Evolutionary conservation across 2,888 invertebrate species (phyloP), one percentile per base, ranked within the genome.

Genomic region (Eristalis intricaria): DNA sequence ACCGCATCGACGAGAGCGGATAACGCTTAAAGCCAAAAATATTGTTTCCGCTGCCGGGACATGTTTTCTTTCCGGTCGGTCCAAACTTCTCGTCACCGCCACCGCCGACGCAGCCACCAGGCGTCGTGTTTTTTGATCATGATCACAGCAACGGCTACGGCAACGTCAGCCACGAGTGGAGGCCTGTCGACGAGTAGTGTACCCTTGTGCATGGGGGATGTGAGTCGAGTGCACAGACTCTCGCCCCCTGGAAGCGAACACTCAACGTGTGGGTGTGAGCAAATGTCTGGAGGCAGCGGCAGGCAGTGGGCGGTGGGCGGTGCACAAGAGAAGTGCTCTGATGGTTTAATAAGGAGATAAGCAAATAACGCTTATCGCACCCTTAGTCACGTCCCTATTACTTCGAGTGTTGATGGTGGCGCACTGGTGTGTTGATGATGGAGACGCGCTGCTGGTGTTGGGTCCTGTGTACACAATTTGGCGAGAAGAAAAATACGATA

Each of bases 331-430:
- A 79, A 79, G 75, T 83, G 78, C 71, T 83, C 75, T 83, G 83
- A 87, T 87, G 86, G 83, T 87, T 83, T 87, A 87, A 83, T 87
- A 87, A 87, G 86, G 66, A 87, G 82, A 87, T 87, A 87, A 87
- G 86, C 86, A 87, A 87, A 87, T 87, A 87, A 83, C 86, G 86
- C 86, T 87, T 87, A 87, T 87, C 86, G 79, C 83, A 83, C 83
- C 83, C 86, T 87, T 78, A 87, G 86, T 83, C 86, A 87, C 86
- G 86, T 87, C 83, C 86, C 86, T 87, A 83, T 87, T 87, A 87
- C 86, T 87, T 83, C 23, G 75, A 87, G 86, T 87, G 86, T 79
- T 87, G 86, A 87, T 81, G 81, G 74, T 75, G 74, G 76, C 61
- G 19, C 26, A 26, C 26, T 26, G 26, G 65, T 61, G 43, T 75